Conservation (phyloP, 2,888 invertebrate species). For the Acleris literana region DNA sequence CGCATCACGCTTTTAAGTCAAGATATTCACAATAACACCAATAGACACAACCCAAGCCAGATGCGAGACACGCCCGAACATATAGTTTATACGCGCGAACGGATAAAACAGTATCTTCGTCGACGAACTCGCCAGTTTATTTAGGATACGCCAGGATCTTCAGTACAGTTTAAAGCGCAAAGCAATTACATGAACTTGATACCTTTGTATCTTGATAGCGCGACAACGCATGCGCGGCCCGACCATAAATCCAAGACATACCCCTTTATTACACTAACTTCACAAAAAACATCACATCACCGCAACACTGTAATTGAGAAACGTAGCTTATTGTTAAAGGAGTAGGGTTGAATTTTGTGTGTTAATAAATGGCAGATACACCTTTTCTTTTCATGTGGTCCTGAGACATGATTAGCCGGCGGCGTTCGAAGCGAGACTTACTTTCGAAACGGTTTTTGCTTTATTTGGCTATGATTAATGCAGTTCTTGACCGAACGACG, state of each 20-base stretch:
- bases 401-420: conserved; percentile 78
- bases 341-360: no score
- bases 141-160: no score
- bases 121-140: no score
- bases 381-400: background rate
- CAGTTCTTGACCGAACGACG: conserved; percentile 39
- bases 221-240: conserved; percentile 66
- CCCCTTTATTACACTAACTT: conserved; percentile 72
- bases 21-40: no score
- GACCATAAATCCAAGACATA: conserved; percentile 75
- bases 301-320: background rate
- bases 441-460: conserved; percentile 60
- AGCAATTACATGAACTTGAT: conserved; percentile 53
- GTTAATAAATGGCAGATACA: no score
- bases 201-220: conserved; percentile 60
- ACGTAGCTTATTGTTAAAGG: no score
- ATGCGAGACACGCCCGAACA: no score
- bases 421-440: conserved; percentile 63
- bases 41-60: no score
- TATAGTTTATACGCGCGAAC: no score
- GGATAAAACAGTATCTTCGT: no score
- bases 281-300: conserved; percentile 24
- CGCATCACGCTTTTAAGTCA: no score
- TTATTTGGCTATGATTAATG: conserved; percentile 52
- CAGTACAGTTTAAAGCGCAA: conserved; percentile 20